Evolutionary conservation across 1,140 invertebrate species (phyloP).

Genomic region (Papilio helenus): DNA sequence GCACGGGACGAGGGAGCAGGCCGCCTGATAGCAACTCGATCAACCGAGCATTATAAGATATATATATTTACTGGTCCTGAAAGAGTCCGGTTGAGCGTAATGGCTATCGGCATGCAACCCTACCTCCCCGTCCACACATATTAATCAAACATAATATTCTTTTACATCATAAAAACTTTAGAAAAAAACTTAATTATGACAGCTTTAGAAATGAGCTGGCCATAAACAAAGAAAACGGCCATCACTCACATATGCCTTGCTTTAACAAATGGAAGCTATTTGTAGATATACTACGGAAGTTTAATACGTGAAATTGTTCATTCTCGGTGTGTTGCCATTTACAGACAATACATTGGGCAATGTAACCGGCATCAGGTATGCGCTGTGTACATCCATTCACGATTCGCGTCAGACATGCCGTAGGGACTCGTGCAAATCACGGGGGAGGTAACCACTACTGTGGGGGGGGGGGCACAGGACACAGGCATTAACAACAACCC

Average conservation of each 20-base stretch:
- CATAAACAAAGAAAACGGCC: not conserved
- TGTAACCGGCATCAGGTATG: not conserved
- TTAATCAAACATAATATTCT: not conserved
- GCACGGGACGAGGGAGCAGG: not conserved
- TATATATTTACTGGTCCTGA: conserved; percentile 37
- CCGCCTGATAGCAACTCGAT: conserved; percentile 20
- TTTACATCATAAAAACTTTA: not conserved
- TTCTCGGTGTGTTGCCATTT: too few species aligned
- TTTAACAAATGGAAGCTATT: not conserved
- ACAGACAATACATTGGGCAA: not conserved
- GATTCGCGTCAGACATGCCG: conserved; percentile 48
- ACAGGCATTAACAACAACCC: conserved; percentile 48
- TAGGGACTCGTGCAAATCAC: conserved; percentile 49
- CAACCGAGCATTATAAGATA: conserved; percentile 35
- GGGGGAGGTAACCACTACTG: conserved; percentile 36
- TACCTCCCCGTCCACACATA: not conserved
- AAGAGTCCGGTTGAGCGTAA: conserved; percentile 28
- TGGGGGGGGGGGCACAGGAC: conserved; percentile 41
- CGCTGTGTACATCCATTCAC: conserved; percentile 26
- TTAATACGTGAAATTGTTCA: not conserved
- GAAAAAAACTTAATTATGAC: too few species aligned
- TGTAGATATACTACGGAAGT: not conserved
- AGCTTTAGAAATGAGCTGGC: not conserved
- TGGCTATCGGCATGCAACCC: conserved; percentile 27
- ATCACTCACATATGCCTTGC: not conserved